Base-by-base conservation (phyloP, 2,888 invertebrate species). In the Aphrophora alni region DNA sequence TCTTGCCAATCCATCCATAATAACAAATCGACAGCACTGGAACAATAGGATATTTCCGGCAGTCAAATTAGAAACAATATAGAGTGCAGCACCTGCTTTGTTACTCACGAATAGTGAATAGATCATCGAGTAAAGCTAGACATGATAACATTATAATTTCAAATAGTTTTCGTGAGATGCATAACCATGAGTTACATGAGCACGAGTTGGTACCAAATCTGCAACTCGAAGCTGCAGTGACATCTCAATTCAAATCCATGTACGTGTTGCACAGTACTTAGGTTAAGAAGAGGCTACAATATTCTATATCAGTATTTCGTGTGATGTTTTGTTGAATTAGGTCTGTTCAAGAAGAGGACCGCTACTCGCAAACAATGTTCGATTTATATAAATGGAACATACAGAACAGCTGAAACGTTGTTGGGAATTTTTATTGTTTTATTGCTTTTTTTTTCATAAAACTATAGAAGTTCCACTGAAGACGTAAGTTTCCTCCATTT, bases 101-200 rank as follows among this genome's bases (percentile, higher is more conserved):
- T 44, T 44, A 1, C 21, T 59, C 59, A 59, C 59, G 59, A 44
- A 4, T 17, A 7, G 14, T 44, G 44, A 21, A 59, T 59, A 59
- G 12, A 21, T 59, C 59, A 59, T 59, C 59, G 7, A 3, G 21
- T 3, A n/a, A 8, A 21, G 59, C 21, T 12, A 59, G 59, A 59
- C 59, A 59, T 59, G 59, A 21, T 21, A 21, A 4, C 59, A 59
- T 59, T 59, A 21, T 59, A 59, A 59, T 59, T 59, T 59, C 59
- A 59, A 59, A 59, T 59, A 59, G 59, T 59, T 21, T 21, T 59
- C 59, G 59, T 59, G 59, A n/a, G 59, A n/a, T 59, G 59, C 59
- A 59, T 59, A 59, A 59, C 59, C 59, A 59, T 59, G 59, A 59
- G 59, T 59, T 59, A 59, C 10, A 7, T 3, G 21, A 3, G 21